Evolutionary conservation across 2,113 vertebrate genomes (phyloP).

Genomic region (Petrocephalus microphthalmus): DNA sequence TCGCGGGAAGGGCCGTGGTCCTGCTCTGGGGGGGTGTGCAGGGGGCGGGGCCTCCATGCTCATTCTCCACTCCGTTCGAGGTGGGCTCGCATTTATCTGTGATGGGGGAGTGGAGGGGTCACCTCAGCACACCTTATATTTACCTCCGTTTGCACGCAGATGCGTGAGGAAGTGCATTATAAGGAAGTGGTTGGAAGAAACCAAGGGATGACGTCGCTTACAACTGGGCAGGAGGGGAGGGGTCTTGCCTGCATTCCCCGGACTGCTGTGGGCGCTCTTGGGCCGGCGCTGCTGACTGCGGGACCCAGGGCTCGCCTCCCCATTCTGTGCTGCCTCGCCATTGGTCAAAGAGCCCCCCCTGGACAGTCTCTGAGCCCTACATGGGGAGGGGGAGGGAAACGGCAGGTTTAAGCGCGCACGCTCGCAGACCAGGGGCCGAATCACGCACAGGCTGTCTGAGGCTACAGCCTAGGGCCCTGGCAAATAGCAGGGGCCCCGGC

Average conservation of each 20-base stretch:
- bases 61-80: conserved; percentile 49
- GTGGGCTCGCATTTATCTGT: conserved; percentile 69
- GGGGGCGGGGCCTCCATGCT: conserved; percentile 41
- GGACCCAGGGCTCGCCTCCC: conserved; percentile 55
- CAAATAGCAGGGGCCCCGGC: neutral
- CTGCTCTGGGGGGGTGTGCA: conserved; percentile 39
- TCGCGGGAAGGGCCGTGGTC: conserved; percentile 33
- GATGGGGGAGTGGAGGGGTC: neutral
- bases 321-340: conserved; percentile 35
- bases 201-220: neutral
- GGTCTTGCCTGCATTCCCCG: conserved; percentile 45
- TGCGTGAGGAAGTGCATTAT: neutral
- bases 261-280: conserved; percentile 49
- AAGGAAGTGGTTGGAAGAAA: neutral
- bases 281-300: conserved; percentile 50
- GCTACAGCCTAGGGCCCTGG: neutral
- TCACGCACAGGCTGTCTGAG: neutral
- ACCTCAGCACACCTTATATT: neutral
- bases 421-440: neutral
- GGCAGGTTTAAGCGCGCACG: neutral
- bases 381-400: conserved; percentile 21
- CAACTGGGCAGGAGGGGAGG: neutral
- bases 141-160: neutral
- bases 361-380: conserved; percentile 64
- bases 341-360: conserved; percentile 50